phyloP scores from a whole-genome alignment of 2,888 invertebrate genomes.

The Lymantria monacha region DNA sequence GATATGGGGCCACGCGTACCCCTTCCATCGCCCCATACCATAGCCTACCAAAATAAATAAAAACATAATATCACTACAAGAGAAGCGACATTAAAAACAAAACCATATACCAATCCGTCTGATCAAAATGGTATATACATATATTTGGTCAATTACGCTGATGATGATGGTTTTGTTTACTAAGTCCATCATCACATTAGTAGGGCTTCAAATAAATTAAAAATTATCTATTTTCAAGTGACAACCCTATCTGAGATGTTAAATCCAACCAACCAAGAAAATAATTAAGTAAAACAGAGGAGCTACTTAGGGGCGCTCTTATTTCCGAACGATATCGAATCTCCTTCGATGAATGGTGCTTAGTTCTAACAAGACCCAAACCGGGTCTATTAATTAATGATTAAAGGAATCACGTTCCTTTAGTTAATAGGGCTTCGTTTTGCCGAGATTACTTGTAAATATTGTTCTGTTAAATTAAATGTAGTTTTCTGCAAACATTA shows the following conservation, averaged over 20 bases:
- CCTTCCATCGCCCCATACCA: too few species aligned
- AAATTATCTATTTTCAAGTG: neutral
- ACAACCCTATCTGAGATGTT: slow-evolving; percentile 1
- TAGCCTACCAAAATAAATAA: too few species aligned
- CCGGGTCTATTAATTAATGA: slow-evolving; percentile 10
- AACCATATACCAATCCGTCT: too few species aligned
- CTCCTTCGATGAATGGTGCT: slow-evolving; percentile 1
- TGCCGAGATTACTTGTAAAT: neutral
- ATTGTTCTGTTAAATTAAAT: neutral
- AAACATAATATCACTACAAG: too few species aligned
- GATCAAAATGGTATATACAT: too few species aligned
- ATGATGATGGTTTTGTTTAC: too few species aligned
- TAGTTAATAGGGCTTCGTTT: slow-evolving; percentile 1
- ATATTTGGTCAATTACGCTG: too few species aligned
- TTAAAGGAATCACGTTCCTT: slow-evolving; percentile 5
- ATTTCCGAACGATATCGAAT: slow-evolving; percentile 8
- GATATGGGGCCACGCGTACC: too few species aligned
- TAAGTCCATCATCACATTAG: too few species aligned
- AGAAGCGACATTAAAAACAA: too few species aligned
- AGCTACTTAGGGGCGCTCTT: slow-evolving; percentile 3
- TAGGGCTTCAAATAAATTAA: neutral
- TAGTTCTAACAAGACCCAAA: neutral
- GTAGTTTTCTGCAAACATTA: neutral
- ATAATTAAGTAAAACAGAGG: slow-evolving; percentile 18
- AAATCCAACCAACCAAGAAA: slow-evolving; percentile 3